These are phyloP conservation scores for Willowsia nigromaculata DNA, from an alignment of 2,888 invertebrate genomes.

Conservation along the genomic window DNA sequence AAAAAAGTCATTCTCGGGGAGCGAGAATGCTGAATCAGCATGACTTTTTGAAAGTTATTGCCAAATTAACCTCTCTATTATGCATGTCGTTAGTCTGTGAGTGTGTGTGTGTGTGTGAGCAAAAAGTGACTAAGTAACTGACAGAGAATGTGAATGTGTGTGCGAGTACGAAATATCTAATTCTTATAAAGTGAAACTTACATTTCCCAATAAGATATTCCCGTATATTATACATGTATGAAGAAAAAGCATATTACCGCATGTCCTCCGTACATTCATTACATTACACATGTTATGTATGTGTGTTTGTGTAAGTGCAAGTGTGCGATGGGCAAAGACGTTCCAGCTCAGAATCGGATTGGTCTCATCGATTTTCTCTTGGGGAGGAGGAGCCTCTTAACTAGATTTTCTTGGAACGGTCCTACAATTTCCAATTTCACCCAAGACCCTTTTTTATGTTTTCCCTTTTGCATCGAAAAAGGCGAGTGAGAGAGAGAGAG, in stretches of 20 bases:
- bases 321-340: conserved; percentile 77
- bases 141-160: conserved; percentile 60
- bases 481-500: conserved; percentile 73
- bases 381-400: conserved; percentile 79
- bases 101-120: conserved; percentile 29
- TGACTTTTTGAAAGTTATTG: too few relatives aligned
- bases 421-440: conserved; percentile 79
- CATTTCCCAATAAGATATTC: background rate
- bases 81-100: conserved; percentile 46
- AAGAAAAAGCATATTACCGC: background rate
- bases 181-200: conserved; percentile 39
- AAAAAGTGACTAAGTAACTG: conserved; percentile 54
- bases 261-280: conserved; percentile 34
- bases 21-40: too few relatives aligned
- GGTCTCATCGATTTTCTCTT: conserved; percentile 79
- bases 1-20: too few relatives aligned
- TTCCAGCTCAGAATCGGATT: conserved; percentile 79
- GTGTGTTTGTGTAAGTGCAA: conserved; percentile 40
- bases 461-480: conserved; percentile 78
- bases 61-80: too few relatives aligned
- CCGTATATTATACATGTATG: conserved; percentile 24
- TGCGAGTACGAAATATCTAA: conserved; percentile 32
- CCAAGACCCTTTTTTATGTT: conserved; percentile 79
- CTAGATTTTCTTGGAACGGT: conserved; percentile 79
- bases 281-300: conserved; percentile 22